Base-by-base conservation (phyloP, 2,797 vertebrate species). In the Sylvilagus floridanus region DNA sequence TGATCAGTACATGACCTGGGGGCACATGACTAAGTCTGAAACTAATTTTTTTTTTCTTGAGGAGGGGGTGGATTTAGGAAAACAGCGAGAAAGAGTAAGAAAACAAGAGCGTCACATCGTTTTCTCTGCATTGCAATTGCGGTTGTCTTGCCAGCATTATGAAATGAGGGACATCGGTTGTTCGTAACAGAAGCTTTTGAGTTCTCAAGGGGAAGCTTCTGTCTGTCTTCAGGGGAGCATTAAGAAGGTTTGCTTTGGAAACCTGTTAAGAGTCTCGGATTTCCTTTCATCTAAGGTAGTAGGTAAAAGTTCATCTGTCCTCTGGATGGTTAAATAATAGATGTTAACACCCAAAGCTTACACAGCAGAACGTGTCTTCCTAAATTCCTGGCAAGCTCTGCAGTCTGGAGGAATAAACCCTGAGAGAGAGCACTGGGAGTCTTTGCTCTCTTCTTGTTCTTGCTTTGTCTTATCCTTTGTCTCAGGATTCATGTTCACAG, bases 211-310 rank as follows among this genome's bases (percentile, higher is more conserved):
- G 90, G 72, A 60, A n/a, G 26, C 81, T 94, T 95, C 65, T 79
- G 35, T 94, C 89, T 97, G 75, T 94, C 94, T 96, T 93, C 84
- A 57, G 66, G 76, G 62, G 60, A 82, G 30, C 69, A 93, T 94
- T 85, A 94, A 84, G 32, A 78, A 87, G 84, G 35, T 75, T 95
- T 88, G 65, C 68, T 84, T 96, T 93, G 93, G 62, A 96, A 88
- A 32, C n/a, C 62, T 10, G 0, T 90, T 84, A 76, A 88, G 77
- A 94, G 78, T 68, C 82, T 79, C 73, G 8, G 73, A 78, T 88
- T 85, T 96, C 69, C 92, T 88, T 96, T 96, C 84, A 94, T 96
- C 88, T 90, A 85, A 93, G 88, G 35, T 91, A 72, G 60, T 76
- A 37, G 81, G 65, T 91, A 84, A 93, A 83, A 95, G 75, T 90